Percentiles rank a stretch among this genome's conserved stretches.
These are phyloP conservation scores for Steinernema feltiae DNA, from an alignment of 1,140 invertebrate species.

Conservation along the genomic window DNA sequence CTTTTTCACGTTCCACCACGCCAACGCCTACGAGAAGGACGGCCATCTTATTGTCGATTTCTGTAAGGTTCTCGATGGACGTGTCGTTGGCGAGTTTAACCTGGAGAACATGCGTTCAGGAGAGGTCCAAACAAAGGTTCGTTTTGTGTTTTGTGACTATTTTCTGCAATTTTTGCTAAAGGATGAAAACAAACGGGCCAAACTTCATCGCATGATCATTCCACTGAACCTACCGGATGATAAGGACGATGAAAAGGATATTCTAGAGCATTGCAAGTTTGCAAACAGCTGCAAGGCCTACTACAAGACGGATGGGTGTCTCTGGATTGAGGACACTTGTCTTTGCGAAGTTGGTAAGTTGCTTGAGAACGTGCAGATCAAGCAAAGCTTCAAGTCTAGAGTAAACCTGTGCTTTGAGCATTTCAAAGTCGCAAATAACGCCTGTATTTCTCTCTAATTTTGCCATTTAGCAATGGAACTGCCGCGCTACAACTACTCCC, in stretches of 20 bases:
- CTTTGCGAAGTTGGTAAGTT: slow-evolving; percentile 25
- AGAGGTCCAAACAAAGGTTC: slow-evolving; percentile 15
- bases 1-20: slow-evolving; percentile 64
- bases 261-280: slow-evolving; percentile 10
- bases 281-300: slow-evolving; percentile 22
- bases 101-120: slow-evolving; percentile 25
- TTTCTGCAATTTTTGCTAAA: not conserved
- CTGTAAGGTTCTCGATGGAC: slow-evolving; percentile 26
- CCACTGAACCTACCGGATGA: slow-evolving; percentile 20
- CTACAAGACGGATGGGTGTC: slow-evolving; percentile 18
- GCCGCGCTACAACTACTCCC: slow-evolving; percentile 34
- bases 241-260: slow-evolving; percentile 15
- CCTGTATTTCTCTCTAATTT: not conserved
- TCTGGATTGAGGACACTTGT: slow-evolving; percentile 19
- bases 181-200: slow-evolving; percentile 10
- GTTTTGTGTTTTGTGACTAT: not conserved
- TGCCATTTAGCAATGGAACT: slow-evolving; percentile 19
- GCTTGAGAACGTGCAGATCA: not conserved
- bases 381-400: too few species aligned
- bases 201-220: slow-evolving; percentile 25
- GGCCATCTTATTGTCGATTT: slow-evolving; percentile 60
- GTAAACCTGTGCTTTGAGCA: too few species aligned
- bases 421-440: not conserved
- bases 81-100: slow-evolving; percentile 12
- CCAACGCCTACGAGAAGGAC: slow-evolving; percentile 64